A percentile compares a stretch with the other conserved stretches of the same genome.
Conservation (phyloP, 2,797 vertebrate species). For the Triplophysa yarkandensis region DNA sequence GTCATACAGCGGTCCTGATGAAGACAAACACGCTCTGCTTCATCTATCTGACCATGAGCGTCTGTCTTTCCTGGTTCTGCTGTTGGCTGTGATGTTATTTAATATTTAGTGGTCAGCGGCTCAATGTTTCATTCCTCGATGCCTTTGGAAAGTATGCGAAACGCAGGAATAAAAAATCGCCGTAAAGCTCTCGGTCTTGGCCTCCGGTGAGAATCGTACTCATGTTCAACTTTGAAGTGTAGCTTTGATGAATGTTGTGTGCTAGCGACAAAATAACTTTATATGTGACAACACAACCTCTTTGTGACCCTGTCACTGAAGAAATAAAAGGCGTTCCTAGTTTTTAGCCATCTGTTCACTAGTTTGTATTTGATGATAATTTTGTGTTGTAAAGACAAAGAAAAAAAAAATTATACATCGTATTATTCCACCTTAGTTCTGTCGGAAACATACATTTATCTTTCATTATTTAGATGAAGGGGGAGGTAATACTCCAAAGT, state of each 20-base stretch:
- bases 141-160: background rate
- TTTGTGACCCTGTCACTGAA: background rate
- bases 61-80: background rate
- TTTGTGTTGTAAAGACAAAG: too few relatives aligned
- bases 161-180: background rate
- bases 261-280: background rate
- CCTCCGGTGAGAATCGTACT: background rate
- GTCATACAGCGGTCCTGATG: slow-evolving; percentile 5
- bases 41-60: background rate
- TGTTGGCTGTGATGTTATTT: slow-evolving; percentile 10
- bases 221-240: background rate
- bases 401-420: too few relatives aligned
- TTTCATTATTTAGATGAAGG: too few relatives aligned
- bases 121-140: slow-evolving; percentile 29
- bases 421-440: too few relatives aligned
- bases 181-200: background rate
- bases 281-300: background rate
- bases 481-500: too few relatives aligned
- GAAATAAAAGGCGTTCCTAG: background rate
- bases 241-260: background rate
- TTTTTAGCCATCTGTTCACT: background rate
- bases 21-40: slow-evolving; percentile 16
- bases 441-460: too few relatives aligned
- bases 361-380: background rate
- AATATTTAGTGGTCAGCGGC: slow-evolving; percentile 18